A percentile compares a stretch with the other conserved stretches of the same genome.
Conservation (phyloP, 2,113 vertebrate species). For the Marmota flaviventris region DNA sequence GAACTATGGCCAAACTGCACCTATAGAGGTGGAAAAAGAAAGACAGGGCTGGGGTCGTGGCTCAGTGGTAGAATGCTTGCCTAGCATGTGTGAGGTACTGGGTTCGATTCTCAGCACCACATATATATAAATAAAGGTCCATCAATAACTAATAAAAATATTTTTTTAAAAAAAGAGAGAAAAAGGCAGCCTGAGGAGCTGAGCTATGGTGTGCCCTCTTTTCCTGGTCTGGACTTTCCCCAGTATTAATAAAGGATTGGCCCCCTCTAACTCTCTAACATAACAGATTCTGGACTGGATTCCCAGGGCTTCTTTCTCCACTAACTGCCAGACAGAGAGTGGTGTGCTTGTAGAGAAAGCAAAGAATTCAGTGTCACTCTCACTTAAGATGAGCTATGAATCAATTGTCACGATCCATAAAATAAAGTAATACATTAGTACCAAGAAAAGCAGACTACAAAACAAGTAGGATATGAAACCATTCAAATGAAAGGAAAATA, state of each 20-base stretch:
- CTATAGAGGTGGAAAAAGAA: background rate
- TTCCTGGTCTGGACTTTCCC: background rate
- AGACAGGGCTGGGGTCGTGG: background rate
- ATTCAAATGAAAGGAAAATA: conserved; percentile 7
- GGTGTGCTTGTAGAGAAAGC: background rate
- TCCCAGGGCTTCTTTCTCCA: background rate
- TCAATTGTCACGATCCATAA: background rate
- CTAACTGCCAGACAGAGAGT: background rate
- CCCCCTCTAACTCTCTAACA: background rate
- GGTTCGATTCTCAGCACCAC: too few relatives aligned
- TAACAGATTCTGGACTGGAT: background rate
- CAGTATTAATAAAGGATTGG: background rate
- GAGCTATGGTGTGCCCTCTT: background rate
- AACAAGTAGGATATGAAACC: conserved; percentile 1
- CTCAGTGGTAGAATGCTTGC: too few relatives aligned
- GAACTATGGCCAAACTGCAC: background rate
- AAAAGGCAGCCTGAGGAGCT: background rate
- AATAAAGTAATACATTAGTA: background rate
- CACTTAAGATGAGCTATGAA: background rate
- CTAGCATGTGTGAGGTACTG: too few relatives aligned
- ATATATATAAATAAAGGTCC: too few relatives aligned
- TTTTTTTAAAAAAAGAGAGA: background rate
- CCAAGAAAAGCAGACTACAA: background rate
- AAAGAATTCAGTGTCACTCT: background rate
- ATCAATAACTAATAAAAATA: too few relatives aligned